Percentiles rank a stretch among this genome's conserved stretches.
Conservation (phyloP, 2,113 vertebrate species). For the Ceyx melanurus region DNA sequence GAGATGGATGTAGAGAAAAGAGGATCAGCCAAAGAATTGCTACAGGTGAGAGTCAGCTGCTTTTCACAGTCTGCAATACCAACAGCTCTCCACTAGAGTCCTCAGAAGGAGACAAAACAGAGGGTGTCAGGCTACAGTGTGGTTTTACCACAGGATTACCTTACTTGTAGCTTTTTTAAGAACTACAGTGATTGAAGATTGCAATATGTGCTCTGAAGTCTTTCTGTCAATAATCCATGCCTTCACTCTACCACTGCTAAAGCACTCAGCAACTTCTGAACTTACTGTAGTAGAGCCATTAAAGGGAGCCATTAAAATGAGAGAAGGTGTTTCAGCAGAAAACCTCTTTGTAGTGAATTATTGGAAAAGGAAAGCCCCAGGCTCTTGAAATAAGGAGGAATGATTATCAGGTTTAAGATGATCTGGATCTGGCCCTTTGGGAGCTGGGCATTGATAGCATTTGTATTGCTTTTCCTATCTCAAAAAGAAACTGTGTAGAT, state of each 20-base stretch:
- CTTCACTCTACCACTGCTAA: not conserved
- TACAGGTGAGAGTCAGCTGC: slow-evolving; percentile 81
- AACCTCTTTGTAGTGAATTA: not conserved
- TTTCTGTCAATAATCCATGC: not conserved
- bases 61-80: not conserved
- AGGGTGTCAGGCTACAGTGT: no score
- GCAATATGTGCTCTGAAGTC: not conserved
- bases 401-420: not conserved
- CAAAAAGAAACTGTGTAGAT: not conserved
- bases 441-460: not conserved
- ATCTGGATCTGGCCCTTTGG: not conserved
- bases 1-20: slow-evolving; percentile 99
- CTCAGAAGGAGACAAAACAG: no score
- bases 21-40: slow-evolving; percentile 93
- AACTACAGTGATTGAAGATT: not conserved
- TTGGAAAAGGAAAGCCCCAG: not conserved
- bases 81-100: no score
- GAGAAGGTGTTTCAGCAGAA: not conserved
- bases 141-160: no score
- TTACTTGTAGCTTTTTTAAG: not conserved
- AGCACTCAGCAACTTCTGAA: accelerated
- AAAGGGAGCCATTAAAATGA: not conserved
- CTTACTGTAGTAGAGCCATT: not conserved
- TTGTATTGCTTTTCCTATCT: not conserved
- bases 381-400: not conserved